Percentiles rank a stretch among this genome's conserved stretches.
Conservation (phyloP, 1,140 invertebrate genomes). For the Proctacanthus coquilletti region DNA sequence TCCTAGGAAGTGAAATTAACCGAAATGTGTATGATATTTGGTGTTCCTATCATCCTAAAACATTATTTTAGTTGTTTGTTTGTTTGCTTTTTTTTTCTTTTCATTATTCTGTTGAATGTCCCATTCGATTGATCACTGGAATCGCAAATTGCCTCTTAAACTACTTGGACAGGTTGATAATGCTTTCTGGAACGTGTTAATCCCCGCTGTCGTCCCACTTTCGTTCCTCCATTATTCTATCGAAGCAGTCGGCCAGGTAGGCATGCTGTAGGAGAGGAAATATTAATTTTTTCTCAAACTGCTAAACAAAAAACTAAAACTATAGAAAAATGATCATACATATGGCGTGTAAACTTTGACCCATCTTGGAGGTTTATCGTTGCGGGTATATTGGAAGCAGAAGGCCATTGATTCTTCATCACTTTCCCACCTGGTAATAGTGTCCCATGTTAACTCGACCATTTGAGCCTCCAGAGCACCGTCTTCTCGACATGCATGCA, state of each 20-base stretch:
- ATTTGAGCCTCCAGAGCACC: constrained; percentile 71
- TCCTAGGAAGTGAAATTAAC: no score
- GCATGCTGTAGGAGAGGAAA: constrained; percentile 50
- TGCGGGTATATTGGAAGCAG: constrained; percentile 69
- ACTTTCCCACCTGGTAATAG: constrained; percentile 67
- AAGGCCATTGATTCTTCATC: constrained; percentile 86
- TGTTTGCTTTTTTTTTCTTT: no score
- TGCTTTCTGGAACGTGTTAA: no score
- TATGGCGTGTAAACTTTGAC: constrained; percentile 85
- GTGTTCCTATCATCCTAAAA: no score
- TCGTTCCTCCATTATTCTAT: constrained; percentile 80
- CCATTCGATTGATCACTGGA: no score
- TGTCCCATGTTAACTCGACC: constrained; percentile 71
- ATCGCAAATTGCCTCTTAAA: no score
- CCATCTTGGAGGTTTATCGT: constrained; percentile 65
- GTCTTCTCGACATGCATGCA: constrained; percentile 79
- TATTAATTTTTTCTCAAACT: constrained; percentile 1
- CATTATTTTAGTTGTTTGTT: no score
- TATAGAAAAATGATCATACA: constrained; percentile 43
- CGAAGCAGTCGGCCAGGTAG: constrained; percentile 87
- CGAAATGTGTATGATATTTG: no score
- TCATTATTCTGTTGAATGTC: no score
- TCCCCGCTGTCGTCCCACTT: constrained; percentile 66
- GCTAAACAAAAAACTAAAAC: not conserved
- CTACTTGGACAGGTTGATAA: no score